Base-by-base conservation (phyloP, 1,140 invertebrate genomes). In the Drosophila mojavensis region DNA sequence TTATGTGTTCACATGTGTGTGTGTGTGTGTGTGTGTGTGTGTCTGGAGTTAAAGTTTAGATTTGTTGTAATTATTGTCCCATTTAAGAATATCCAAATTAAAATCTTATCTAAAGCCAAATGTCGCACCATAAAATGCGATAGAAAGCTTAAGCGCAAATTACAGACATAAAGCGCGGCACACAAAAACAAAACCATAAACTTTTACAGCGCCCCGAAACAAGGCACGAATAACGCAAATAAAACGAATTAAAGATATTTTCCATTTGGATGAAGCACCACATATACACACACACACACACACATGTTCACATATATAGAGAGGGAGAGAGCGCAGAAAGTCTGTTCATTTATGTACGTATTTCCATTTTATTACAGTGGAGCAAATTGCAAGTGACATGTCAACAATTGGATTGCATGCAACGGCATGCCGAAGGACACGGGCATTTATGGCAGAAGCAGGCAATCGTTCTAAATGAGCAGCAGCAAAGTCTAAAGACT, bases 331-430 rank as follows among this genome's bases (percentile, higher is more conserved):
- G 17, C n/a, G 24, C n/a, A 11, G 28, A 17, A 2, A 30, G n/a
- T 30, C 24, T 55, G 41, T 61, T 61, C 26, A 73, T 73, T 68
- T 53, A 50, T 68, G 53, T 60, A 43, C 73, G 76, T 78, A 89
- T 88, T 64, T 86, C 61, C 54, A 75, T 89, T 88, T 89, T 75
- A 88, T 88, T 88, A 90, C 76, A 92, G 91, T 92, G 91, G 91
- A 92, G 90, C 65, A 91, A 92, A 81, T 86, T 92, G 71, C 83
- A 91, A 89, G 73, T 90, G 75, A 91, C 91, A 80, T 91, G 91
- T 75, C 91, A 92, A 81, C 91, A 92, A 92, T 90, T 92, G 81
- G 91, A 92, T 75, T 92, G 91, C 78, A 92, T 92, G 89, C 91
- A 92, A 67, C 90, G 90, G 47, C 91, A 92, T 68, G 91, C 91